Evolutionary conservation across 2,113 vertebrate species (phyloP).

Genomic region (Dicentrarchus labrax): DNA sequence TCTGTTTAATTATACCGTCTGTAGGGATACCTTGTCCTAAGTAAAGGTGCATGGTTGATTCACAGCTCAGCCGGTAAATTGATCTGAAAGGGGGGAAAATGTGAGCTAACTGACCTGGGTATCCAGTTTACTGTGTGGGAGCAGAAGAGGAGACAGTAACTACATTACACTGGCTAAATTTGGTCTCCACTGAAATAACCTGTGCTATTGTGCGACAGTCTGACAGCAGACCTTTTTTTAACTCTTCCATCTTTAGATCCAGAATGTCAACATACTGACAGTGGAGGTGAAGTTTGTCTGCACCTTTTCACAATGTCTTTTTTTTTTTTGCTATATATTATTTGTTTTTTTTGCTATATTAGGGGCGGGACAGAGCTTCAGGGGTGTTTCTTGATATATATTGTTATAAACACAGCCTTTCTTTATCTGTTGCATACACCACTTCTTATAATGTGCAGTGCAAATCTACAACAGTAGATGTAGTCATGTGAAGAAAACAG

Average conservation of each 20-base stretch:
- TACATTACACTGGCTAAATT: constrained; percentile 57
- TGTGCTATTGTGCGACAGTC: constrained; percentile 28
- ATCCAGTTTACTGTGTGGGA: constrained; percentile 61
- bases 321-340: neutral
- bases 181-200: constrained; percentile 56
- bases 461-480: neutral
- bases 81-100: constrained; percentile 75
- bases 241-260: constrained; percentile 18
- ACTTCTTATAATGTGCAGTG: neutral
- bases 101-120: constrained; percentile 71
- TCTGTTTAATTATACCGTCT: constrained; percentile 53
- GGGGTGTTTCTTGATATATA: neutral
- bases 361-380: neutral
- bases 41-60: constrained; percentile 59
- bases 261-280: constrained; percentile 15
- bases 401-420: neutral
- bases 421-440: neutral
- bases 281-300: constrained; percentile 12
- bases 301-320: neutral
- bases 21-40: constrained; percentile 37
- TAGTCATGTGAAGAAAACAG: neutral
- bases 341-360: neutral
- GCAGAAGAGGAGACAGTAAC: constrained; percentile 54
- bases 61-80: constrained; percentile 67
- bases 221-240: constrained; percentile 9